Percentiles rank a stretch among this genome's conserved stretches.
These are phyloP conservation scores for Martes martes DNA, from an alignment of 2,113 vertebrate genomes.

Conservation along the genomic window DNA sequence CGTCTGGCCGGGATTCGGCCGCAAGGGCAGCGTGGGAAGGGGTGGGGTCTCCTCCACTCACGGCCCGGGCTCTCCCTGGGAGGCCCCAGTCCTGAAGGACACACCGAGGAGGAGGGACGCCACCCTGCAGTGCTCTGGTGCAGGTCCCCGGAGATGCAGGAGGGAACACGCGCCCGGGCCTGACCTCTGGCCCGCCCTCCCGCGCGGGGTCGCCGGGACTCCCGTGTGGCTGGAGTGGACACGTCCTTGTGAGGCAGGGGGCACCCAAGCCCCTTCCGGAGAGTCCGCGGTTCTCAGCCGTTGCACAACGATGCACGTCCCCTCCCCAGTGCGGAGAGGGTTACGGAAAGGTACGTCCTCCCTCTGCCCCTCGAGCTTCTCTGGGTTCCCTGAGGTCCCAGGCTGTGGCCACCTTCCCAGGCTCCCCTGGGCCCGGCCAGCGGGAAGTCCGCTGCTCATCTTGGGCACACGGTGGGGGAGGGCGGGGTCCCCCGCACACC, in stretches of 20 bases:
- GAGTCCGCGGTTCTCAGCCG: too few relatives aligned
- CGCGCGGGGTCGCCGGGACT: rapidly evolving
- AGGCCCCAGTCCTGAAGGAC: rapidly evolving
- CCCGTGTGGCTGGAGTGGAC: background rate
- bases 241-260: background rate
- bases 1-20: rapidly evolving
- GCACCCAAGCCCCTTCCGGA: background rate
- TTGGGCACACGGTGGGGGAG: background rate
- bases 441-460: background rate
- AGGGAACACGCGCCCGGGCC: rapidly evolving
- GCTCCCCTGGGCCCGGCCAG: background rate
- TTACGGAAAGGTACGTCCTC: background rate
- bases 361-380: background rate
- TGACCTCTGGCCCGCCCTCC: background rate
- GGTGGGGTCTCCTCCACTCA: background rate
- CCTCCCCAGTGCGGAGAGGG: background rate
- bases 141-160: background rate
- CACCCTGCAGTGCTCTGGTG: background rate
- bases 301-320: rapidly evolving
- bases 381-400: rapidly evolving
- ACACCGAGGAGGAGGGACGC: rapidly evolving
- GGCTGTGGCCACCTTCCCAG: background rate
- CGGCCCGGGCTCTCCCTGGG: background rate
- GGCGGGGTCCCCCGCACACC: rapidly evolving
- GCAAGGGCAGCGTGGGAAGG: background rate